Evolutionary conservation across 2,797 vertebrate genomes (phyloP).

Genomic region (Prionace glauca): DNA sequence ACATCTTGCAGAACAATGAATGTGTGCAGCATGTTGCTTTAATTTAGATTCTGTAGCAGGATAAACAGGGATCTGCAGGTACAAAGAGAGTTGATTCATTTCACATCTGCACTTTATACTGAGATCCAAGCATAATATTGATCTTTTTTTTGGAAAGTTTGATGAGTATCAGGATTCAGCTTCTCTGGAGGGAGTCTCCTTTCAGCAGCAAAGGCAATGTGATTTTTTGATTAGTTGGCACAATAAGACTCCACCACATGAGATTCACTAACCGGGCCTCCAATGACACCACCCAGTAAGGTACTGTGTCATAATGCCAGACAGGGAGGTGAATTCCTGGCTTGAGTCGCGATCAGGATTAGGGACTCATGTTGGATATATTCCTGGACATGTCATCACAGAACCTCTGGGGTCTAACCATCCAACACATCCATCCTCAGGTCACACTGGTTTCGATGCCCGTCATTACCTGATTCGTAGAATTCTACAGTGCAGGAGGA

Average conservation of each 20-base stretch:
- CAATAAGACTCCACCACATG: neutral
- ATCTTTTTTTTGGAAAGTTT: neutral
- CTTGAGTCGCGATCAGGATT: neutral
- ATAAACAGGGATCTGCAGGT: neutral
- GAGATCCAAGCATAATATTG: constrained; percentile 19
- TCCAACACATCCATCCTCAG: neutral
- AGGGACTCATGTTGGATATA: neutral
- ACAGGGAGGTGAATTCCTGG: neutral
- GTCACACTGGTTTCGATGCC: neutral
- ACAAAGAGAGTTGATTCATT: neutral
- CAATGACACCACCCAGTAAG: neutral
- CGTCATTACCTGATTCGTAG: neutral
- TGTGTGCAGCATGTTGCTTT: neutral
- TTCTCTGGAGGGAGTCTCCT: neutral
- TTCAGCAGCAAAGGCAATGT: neutral
- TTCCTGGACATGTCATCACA: neutral
- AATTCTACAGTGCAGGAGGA: no score
- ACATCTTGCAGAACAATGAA: neutral
- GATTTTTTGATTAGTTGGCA: neutral
- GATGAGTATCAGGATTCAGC: neutral
- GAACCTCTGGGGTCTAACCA: neutral
- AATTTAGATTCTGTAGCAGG: neutral
- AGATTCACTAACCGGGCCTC: neutral
- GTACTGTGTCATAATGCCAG: neutral
- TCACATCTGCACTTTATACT: neutral